Evolutionary conservation across 1,140 invertebrate genomes (phyloP).

Genomic region (Leguminivora glycinivorella): DNA sequence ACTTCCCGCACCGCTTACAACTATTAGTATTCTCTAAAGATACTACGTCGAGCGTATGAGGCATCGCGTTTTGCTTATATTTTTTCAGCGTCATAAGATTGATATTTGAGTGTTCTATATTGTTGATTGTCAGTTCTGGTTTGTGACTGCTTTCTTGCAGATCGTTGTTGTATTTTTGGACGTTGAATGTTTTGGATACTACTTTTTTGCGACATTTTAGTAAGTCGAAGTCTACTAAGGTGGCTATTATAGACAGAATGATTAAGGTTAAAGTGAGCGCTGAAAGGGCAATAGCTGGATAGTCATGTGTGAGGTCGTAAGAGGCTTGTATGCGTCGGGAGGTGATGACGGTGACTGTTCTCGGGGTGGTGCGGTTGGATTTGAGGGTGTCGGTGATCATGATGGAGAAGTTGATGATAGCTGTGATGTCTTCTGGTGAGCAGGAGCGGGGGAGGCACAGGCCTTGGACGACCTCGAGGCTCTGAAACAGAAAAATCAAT

Average conservation of each 20-base stretch:
- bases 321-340: slow-evolving; percentile 49
- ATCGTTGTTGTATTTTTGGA: slow-evolving; percentile 54
- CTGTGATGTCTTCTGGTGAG: slow-evolving; percentile 51
- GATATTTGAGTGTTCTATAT: slow-evolving; percentile 33
- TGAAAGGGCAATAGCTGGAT: slow-evolving; percentile 51
- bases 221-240: slow-evolving; percentile 55
- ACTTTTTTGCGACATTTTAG: slow-evolving; percentile 48
- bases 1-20: slow-evolving; percentile 66
- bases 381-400: slow-evolving; percentile 68
- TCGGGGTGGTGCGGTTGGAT: slow-evolving; percentile 54
- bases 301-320: slow-evolving; percentile 54
- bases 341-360: slow-evolving; percentile 50
- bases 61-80: slow-evolving; percentile 32
- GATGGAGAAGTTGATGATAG: slow-evolving; percentile 67
- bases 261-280: slow-evolving; percentile 49
- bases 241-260: slow-evolving; percentile 50
- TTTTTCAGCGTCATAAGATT: slow-evolving; percentile 42
- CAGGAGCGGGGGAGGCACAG: slow-evolving; percentile 64
- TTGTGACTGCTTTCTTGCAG: neutral
- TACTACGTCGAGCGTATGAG: slow-evolving; percentile 66
- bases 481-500: slow-evolving; percentile 46
- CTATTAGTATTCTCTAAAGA: slow-evolving; percentile 51
- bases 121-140: slow-evolving; percentile 29
- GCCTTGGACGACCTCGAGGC: slow-evolving; percentile 55
- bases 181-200: slow-evolving; percentile 52